Percentiles rank a stretch among this genome's conserved stretches.
Conservation (phyloP, 1,140 invertebrate species). For the Alviniconcha marisindica region DNA sequence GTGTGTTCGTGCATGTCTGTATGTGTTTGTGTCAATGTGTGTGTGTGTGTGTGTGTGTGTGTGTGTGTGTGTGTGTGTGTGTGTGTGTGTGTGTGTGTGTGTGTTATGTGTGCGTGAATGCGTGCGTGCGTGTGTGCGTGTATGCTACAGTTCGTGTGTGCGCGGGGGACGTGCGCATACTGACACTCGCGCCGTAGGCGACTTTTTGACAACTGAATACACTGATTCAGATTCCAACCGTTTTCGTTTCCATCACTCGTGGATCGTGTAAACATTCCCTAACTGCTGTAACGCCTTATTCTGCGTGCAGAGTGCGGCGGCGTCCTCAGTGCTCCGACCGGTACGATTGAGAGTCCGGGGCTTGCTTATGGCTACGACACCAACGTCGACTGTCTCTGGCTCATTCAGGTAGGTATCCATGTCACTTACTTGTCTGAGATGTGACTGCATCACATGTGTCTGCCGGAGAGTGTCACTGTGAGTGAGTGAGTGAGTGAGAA, state of each 20-base stretch:
- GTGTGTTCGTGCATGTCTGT: not conserved
- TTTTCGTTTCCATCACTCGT: not conserved
- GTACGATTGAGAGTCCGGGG: constrained; percentile 42
- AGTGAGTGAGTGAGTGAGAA: too few species aligned
- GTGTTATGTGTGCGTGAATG: too few species aligned
- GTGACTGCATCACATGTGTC: too few species aligned
- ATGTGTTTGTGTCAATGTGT: not conserved
- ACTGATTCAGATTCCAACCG: too few species aligned
- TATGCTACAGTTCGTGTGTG: too few species aligned
- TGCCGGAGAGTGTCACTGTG: too few species aligned
- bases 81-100: not conserved
- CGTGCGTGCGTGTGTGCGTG: not conserved
- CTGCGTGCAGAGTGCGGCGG: constrained; percentile 49
- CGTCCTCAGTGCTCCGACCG: constrained; percentile 20
- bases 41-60: not conserved
- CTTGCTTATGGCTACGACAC: constrained; percentile 43
- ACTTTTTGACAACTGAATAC: too few species aligned
- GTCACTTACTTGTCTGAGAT: too few species aligned
- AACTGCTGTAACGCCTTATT: not conserved
- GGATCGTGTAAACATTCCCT: not conserved
- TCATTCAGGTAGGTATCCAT: constrained; percentile 53
- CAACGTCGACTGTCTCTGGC: constrained; percentile 49
- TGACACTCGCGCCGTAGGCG: too few species aligned
- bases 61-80: constrained; percentile 12
- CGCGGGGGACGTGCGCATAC: too few species aligned